Percentiles rank a stretch among this genome's conserved stretches.
phyloP scores from a whole-genome alignment of 2,888 invertebrate genomes.

The Nomada ruficornis region DNA sequence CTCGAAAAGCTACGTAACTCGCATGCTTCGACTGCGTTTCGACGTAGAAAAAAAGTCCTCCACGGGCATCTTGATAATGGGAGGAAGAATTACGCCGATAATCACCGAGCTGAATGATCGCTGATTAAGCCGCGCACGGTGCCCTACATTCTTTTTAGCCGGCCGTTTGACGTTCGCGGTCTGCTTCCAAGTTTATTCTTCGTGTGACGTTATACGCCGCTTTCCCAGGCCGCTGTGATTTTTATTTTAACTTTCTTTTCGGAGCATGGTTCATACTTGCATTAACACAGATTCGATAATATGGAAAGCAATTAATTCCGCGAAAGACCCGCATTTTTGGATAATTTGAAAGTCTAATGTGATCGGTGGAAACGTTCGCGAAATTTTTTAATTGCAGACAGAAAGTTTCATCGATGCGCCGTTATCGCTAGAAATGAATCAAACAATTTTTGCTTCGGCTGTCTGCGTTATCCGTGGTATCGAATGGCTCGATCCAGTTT shows the following conservation, averaged over 20 bases:
- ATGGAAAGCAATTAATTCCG: constrained; percentile 6
- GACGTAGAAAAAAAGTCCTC: constrained; percentile 50
- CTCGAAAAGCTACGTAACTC: constrained; percentile 69
- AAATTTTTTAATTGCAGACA: background rate
- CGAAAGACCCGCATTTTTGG: background rate
- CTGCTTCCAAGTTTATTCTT: constrained; percentile 30
- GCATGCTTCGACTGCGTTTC: constrained; percentile 76
- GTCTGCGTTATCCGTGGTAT: constrained; percentile 56
- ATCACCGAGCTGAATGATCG: constrained; percentile 51
- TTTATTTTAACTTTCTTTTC: background rate
- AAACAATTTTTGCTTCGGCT: constrained; percentile 31
- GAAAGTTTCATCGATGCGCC: constrained; percentile 8
- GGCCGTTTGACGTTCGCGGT: constrained; percentile 2
- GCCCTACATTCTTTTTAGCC: constrained; percentile 46
- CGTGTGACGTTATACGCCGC: background rate
- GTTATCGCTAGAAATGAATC: constrained; percentile 2
- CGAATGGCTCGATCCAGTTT: constrained; percentile 43
- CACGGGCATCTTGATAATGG: constrained; percentile 72
- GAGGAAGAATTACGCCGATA: constrained; percentile 59
- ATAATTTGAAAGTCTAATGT: background rate
- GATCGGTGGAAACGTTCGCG: background rate
- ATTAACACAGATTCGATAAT: no score
- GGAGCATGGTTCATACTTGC: no score
- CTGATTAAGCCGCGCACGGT: constrained; percentile 46
- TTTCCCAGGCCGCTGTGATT: background rate